Evolutionary conservation across 2,888 invertebrate species (phyloP).

Genomic region (Stenoptilia bipunctidactyla): DNA sequence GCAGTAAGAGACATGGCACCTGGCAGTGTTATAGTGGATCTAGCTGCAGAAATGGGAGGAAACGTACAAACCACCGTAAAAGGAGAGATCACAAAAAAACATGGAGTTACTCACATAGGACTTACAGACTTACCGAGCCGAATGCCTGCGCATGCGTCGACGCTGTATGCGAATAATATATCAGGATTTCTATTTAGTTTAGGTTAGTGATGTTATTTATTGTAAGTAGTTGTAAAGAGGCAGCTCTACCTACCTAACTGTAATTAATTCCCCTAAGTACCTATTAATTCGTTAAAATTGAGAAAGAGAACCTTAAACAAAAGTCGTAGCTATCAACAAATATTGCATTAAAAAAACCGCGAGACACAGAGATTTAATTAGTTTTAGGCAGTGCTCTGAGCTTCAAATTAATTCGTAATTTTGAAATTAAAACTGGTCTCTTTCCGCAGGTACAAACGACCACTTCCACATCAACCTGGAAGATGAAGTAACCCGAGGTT

Average conservation of each 20-base stretch:
- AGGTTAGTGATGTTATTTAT: slow-evolving; percentile 53
- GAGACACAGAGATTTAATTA: no score
- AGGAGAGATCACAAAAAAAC: slow-evolving; percentile 79
- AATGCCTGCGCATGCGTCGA: slow-evolving; percentile 88
- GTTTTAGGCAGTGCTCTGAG: no score
- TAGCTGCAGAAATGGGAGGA: slow-evolving; percentile 91
- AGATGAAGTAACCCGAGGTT: slow-evolving; percentile 89
- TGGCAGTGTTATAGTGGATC: slow-evolving; percentile 89
- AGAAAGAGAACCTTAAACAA: no score
- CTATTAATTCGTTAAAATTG: no score
- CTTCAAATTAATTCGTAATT: no score
- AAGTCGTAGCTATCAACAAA: no score
- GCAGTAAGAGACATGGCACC: slow-evolving; percentile 87
- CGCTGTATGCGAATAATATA: slow-evolving; percentile 91
- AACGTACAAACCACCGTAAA: slow-evolving; percentile 87
- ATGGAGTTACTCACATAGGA: slow-evolving; percentile 88
- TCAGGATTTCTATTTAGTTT: slow-evolving; percentile 87
- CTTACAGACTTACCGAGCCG: slow-evolving; percentile 87
- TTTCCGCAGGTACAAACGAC: slow-evolving; percentile 75
- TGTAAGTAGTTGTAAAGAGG: no score
- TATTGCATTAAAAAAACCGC: no score
- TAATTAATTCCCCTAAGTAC: no score
- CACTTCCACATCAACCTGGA: slow-evolving; percentile 84
- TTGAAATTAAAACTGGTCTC: no score
- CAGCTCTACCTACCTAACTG: no score